Evolutionary conservation across 2,113 vertebrate genomes (phyloP).

Genomic region (Cyrtonyx montezumae): DNA sequence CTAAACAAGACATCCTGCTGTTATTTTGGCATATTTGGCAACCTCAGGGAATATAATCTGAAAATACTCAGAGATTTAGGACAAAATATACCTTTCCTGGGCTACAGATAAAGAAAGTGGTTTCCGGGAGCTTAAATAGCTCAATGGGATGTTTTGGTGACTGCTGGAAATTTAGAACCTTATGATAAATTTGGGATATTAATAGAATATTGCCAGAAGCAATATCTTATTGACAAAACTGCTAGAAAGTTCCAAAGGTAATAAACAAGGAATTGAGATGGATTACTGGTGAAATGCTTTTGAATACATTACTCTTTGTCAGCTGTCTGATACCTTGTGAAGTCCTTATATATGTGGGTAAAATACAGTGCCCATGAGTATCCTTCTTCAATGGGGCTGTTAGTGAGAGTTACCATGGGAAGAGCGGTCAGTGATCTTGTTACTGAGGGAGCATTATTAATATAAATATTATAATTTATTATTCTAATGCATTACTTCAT

Average conservation of each 20-base stretch:
- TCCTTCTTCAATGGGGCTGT: not conserved
- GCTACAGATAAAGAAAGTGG: slow-evolving; percentile 12
- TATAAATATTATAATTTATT: not conserved
- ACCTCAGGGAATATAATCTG: slow-evolving; percentile 11
- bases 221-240: slow-evolving; percentile 53
- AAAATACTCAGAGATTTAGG: slow-evolving; percentile 22
- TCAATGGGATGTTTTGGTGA: slow-evolving; percentile 5
- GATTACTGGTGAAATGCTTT: slow-evolving; percentile 26
- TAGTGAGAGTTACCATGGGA: not conserved
- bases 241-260: slow-evolving; percentile 38
- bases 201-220: slow-evolving; percentile 54
- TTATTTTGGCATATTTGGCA: slow-evolving; percentile 11
- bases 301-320: slow-evolving; percentile 14
- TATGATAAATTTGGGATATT: slow-evolving; percentile 61
- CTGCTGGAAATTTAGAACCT: slow-evolving; percentile 37
- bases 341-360: not conserved
- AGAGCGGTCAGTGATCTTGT: not conserved
- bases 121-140: slow-evolving; percentile 37
- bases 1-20: not conserved
- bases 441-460: not conserved
- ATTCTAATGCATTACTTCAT: not conserved
- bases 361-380: not conserved
- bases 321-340: not conserved
- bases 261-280: slow-evolving; percentile 62
- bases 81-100: slow-evolving; percentile 38